phyloP scores from a whole-genome alignment of 2,888 invertebrate species.

The Oscheius myriophilus region DNA sequence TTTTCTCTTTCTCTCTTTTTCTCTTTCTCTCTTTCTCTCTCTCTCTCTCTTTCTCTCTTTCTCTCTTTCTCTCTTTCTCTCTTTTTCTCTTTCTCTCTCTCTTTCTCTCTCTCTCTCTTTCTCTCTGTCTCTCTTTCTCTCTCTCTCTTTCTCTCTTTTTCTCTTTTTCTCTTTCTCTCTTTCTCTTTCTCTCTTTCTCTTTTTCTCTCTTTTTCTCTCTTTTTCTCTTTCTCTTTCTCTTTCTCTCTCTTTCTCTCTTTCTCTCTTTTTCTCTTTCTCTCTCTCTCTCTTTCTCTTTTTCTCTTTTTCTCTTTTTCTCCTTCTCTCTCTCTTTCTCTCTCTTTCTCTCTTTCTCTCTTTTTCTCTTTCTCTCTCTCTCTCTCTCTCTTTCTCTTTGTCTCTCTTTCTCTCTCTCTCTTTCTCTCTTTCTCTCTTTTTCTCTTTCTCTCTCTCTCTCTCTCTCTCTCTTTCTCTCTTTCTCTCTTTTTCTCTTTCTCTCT shows the following conservation, averaged over 20 bases:
- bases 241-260: neutral
- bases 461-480: neutral
- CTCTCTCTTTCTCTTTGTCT: neutral
- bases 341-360: neutral
- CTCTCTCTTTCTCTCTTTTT: neutral
- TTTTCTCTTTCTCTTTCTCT: neutral
- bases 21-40: neutral
- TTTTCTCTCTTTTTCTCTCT: neutral
- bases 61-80: neutral
- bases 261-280: no score
- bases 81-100: neutral
- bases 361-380: neutral
- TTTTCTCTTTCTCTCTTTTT: neutral
- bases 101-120: neutral
- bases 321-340: neutral
- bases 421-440: neutral
- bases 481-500: conserved; percentile 4
- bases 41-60: no score
- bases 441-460: neutral
- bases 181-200: neutral
- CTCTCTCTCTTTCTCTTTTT: no score
- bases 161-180: neutral
- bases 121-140: neutral
- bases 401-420: neutral
- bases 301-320: neutral